Evolutionary conservation across 2,888 invertebrate species (phyloP), one percentile per base, ranked within the genome.

Genomic region (Eucera pruinosa): DNA sequence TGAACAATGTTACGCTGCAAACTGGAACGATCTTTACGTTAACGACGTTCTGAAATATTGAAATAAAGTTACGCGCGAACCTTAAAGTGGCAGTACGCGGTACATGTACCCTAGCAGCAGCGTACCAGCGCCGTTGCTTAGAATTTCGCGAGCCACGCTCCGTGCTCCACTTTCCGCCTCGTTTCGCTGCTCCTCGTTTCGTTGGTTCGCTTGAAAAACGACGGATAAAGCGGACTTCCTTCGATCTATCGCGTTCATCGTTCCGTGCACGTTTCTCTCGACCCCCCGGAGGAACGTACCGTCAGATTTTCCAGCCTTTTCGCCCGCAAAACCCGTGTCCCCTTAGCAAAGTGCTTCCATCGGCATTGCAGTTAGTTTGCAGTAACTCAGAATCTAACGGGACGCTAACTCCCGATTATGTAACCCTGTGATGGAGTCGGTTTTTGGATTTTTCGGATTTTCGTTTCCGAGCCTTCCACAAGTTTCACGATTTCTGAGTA

Each of bases 301-400:
- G 7, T 15, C 7, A 27, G 62, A 52, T 52, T 50, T 20, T 20
- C 39, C 9, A 41, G 25, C 36, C 41, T 18, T 18, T 25, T 18
- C 57, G 25, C 25, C 1, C 30, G 15, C 9, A 25, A 36, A 27
- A 11, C n/a, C 3, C 13, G 15, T 20, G 20, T 52, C 43, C 4
- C 6, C 13, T 11, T 1, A 2, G 39, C 6, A 39, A n/a, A n/a
- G n/a, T n/a, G n/a, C n/a, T n/a, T n/a, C n/a, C n/a, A n/a, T n/a
- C n/a, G 27, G 50, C 62, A 64, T 27, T 64, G 62, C 50, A 27
- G 50, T 30, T 2, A n/a, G 39, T 39, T 41, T 50, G 62, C 62
- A 39, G 62, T 41, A 27, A 41, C 39, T 50, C 50, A 5, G 48
- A 50, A 18, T n/a, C 39, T n/a, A 33, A 50, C 15, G 15, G 25